Conservation (phyloP, 1,140 invertebrate genomes). For the Agrypnia vestita region DNA sequence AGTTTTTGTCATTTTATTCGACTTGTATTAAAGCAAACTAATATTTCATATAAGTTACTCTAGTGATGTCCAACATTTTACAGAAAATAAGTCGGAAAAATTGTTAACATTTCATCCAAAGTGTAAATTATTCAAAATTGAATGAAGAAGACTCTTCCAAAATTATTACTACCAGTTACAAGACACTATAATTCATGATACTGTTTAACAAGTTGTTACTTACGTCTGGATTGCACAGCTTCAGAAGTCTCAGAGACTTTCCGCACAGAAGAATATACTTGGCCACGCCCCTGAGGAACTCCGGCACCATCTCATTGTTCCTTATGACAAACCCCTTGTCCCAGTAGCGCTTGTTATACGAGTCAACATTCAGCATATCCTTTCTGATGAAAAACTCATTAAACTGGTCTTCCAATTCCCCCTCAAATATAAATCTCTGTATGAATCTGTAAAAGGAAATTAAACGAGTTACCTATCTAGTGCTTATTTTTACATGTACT, state of each 20-base stretch:
- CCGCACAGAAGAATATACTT: slow-evolving; percentile 77
- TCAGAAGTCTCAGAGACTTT: slow-evolving; percentile 75
- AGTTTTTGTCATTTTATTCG: no score
- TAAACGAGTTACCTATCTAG: no score
- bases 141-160: no score
- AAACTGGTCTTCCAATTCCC: slow-evolving; percentile 74
- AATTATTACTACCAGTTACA: no score
- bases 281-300: slow-evolving; percentile 72
- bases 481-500: no score
- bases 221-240: slow-evolving; percentile 76
- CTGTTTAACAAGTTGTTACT: slow-evolving; percentile 57
- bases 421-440: slow-evolving; percentile 79
- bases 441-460: slow-evolving; percentile 72
- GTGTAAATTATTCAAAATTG: no score
- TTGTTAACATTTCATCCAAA: no score
- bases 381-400: slow-evolving; percentile 78
- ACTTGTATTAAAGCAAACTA: no score
- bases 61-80: no score
- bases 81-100: no score
- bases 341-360: slow-evolving; percentile 75
- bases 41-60: no score
- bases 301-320: slow-evolving; percentile 72
- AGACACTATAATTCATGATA: background rate
- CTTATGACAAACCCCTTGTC: slow-evolving; percentile 74
- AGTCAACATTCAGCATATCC: slow-evolving; percentile 71